A percentile compares a stretch with the other conserved stretches of the same genome.
phyloP scores from a whole-genome alignment of 2,113 vertebrate genomes.

The Rattus norvegicus region GRCr8 NC_086022.1:66781001-66781500 shows the following conservation, averaged over 20 bases:
- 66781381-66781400: constrained; percentile 9
- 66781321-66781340: neutral
- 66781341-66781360: neutral
- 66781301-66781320: neutral
- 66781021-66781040: neutral
- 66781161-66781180: neutral
- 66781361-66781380: constrained; percentile 5
- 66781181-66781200: constrained; percentile 16
- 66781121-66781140: neutral
- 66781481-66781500: neutral
- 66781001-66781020: neutral
- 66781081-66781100: neutral
- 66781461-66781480: neutral
- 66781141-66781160: neutral
- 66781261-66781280: neutral
- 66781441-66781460: neutral
- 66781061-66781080: neutral
- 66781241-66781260: neutral
- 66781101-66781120: neutral
- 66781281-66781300: neutral
- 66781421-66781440: constrained; percentile 8
- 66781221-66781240: neutral
- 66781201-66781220: neutral
- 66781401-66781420: constrained; percentile 47
- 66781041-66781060: neutral